Percentiles rank a stretch among this genome's conserved stretches.
Conservation (phyloP, 2,113 vertebrate genomes). For the Anas platyrhynchos region DNA sequence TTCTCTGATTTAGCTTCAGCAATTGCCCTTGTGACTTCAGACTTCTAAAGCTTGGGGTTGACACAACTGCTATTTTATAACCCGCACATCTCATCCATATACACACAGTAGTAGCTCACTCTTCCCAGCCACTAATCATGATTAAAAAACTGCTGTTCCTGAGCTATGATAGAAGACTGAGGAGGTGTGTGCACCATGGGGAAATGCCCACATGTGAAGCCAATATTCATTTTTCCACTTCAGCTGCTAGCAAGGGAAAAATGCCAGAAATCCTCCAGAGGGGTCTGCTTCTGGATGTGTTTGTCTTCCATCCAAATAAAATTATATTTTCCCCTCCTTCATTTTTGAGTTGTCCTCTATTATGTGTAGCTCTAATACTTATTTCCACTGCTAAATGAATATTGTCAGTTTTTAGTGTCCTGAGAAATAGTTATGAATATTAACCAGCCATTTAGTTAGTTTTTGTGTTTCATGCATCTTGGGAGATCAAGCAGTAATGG, state of each 20-base stretch:
- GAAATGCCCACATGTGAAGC: background rate
- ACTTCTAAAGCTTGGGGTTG: background rate
- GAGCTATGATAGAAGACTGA: background rate
- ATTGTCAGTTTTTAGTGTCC: background rate
- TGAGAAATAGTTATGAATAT: background rate
- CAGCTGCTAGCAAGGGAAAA: background rate
- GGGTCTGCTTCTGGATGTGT: background rate
- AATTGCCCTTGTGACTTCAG: background rate
- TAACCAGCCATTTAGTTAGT: background rate
- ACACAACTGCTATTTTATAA: background rate
- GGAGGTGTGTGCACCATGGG: background rate
- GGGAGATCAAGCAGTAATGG: background rate
- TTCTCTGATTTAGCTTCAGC: background rate
- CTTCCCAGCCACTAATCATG: background rate
- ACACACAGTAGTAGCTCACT: accelerated
- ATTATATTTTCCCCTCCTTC: background rate
- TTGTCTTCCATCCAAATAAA: background rate
- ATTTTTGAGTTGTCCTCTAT: background rate
- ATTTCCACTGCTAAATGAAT: background rate
- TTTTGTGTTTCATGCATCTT: background rate
- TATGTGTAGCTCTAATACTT: background rate
- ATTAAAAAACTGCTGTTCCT: background rate
- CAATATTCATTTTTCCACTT: background rate
- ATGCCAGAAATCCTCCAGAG: background rate
- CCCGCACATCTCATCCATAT: background rate